Evolutionary conservation across 2,888 invertebrate species (phyloP).

Genomic region (Drosophila tripunctata): DNA sequence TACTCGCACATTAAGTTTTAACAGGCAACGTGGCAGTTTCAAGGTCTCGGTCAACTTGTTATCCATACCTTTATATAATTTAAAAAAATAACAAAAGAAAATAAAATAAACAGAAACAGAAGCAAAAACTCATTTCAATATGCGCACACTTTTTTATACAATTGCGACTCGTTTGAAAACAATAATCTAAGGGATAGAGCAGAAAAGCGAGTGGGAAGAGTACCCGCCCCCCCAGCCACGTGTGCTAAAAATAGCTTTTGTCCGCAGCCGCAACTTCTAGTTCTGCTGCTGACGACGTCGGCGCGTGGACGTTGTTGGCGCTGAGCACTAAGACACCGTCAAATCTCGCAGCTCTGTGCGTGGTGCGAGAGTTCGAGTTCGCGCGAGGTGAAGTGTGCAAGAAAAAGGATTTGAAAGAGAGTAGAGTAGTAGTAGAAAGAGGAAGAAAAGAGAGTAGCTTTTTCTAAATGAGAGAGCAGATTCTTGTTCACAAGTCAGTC

Average conservation of each 20-base stretch:
- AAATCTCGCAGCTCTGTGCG: neutral
- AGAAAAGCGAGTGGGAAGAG: no score
- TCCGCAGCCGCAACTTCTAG: conserved; percentile 28
- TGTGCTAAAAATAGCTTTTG: conserved; percentile 50
- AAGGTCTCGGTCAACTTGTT: neutral
- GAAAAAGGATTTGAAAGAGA: neutral
- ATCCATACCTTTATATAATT: conserved; percentile 9
- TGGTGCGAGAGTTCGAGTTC: conserved; percentile 37
- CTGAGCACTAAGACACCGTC: conserved; percentile 39
- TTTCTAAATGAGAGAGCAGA: neutral
- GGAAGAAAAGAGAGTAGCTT: neutral
- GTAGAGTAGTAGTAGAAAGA: no score
- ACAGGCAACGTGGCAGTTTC: conserved; percentile 27
- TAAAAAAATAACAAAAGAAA: neutral
- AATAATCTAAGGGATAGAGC: conserved; percentile 3
- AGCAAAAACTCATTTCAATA: no score
- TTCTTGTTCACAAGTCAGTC: conserved; percentile 78
- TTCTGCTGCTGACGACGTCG: conserved; percentile 2
- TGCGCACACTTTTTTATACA: conserved; percentile 16
- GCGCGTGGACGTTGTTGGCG: conserved; percentile 36
- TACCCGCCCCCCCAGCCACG: no score
- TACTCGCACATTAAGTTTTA: neutral
- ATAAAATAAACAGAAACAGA: no score
- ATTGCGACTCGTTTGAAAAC: conserved; percentile 23
- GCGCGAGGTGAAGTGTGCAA: neutral